Percentiles rank a stretch among this genome's conserved stretches.
Conservation (phyloP, 2,888 invertebrate species). For the Deladenus siricidicola region DNA sequence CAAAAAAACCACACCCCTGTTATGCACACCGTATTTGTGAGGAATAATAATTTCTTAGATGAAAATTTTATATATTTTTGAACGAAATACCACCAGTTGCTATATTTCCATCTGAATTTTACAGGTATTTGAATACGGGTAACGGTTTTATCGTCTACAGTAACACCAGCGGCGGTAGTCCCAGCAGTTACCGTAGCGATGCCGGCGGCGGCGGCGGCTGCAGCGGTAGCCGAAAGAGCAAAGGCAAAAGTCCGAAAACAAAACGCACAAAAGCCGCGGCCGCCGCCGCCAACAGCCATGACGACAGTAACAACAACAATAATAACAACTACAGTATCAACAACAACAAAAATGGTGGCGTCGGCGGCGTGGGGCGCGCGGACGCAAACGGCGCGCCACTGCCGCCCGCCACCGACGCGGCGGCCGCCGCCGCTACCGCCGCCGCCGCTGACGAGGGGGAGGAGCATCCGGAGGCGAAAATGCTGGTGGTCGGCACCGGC, state of each 20-base stretch:
- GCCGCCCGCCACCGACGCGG: background rate
- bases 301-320: background rate
- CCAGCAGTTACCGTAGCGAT: too few species aligned
- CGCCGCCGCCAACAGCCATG: too few species aligned
- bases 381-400: background rate
- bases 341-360: too few species aligned
- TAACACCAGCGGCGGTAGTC: background rate
- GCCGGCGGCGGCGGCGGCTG: too few species aligned
- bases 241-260: background rate
- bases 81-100: too few species aligned
- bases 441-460: background rate
- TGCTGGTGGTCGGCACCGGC: constrained; percentile 27
- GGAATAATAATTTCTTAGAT: too few species aligned
- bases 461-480: background rate
- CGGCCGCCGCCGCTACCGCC: background rate
- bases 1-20: too few species aligned
- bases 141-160: constrained; percentile 22
- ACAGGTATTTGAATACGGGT: constrained; percentile 31
- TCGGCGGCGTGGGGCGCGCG: too few species aligned
- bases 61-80: too few species aligned
- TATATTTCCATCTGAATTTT: too few species aligned
- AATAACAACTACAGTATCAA: background rate
- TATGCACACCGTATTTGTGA: too few species aligned
- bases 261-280: background rate
- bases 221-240: too few species aligned